These are phyloP conservation scores for Atopsyche davidsoni DNA, from an alignment of 1,140 invertebrate species.

Conservation along the genomic window DNA sequence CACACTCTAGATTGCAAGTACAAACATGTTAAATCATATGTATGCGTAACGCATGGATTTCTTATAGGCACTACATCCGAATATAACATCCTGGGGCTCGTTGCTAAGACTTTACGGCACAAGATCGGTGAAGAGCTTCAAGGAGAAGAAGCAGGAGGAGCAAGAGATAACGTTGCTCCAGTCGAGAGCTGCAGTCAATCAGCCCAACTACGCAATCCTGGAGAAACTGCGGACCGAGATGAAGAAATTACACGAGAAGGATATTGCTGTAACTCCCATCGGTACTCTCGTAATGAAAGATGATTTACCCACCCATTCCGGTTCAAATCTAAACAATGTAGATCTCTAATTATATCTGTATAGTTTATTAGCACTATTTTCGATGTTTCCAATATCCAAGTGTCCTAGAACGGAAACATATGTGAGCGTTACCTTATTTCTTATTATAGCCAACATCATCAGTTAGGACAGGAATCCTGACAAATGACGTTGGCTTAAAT, in stretches of 20 bases:
- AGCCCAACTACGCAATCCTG: conserved; percentile 89
- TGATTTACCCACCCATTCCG: conserved; percentile 62
- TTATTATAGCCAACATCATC: too few relatives aligned
- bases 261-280: conserved; percentile 63
- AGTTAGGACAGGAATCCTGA: too few relatives aligned
- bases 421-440: too few relatives aligned
- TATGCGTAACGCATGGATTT: conserved; percentile 8
- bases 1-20: too few relatives aligned
- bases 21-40: too few relatives aligned
- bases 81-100: conserved; percentile 92
- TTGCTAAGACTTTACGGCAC: conserved; percentile 89
- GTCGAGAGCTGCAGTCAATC: conserved; percentile 83
- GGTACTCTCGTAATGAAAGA: conserved; percentile 63
- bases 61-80: conserved; percentile 73
- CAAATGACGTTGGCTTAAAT: too few relatives aligned
- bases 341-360: too few relatives aligned
- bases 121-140: conserved; percentile 84
- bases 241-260: conserved; percentile 66
- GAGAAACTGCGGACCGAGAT: conserved; percentile 87
- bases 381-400: too few relatives aligned
- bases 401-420: too few relatives aligned
- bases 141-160: conserved; percentile 91
- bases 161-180: conserved; percentile 90
- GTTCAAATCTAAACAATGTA: conserved; percentile 68
- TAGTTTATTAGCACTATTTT: too few relatives aligned